Conservation (phyloP, 1,140 invertebrate genomes). For the Aphis craccivora region DNA sequence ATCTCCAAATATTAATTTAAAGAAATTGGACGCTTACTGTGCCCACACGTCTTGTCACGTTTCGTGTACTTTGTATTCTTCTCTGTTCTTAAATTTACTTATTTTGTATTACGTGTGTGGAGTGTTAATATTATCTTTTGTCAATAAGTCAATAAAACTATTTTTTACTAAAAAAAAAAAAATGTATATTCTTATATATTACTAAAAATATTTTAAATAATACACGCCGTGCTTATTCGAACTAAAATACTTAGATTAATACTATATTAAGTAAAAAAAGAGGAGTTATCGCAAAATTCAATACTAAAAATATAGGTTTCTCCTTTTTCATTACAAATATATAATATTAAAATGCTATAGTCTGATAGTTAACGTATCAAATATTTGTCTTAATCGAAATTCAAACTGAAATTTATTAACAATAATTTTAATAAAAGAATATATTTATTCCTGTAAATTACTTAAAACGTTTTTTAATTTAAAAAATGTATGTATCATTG, state of each 20-base stretch:
- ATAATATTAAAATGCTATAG: neutral
- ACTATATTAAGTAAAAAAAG: neutral
- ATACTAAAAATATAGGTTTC: neutral
- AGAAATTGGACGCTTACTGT: neutral
- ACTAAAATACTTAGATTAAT: neutral
- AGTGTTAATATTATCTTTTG: neutral
- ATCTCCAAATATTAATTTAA: neutral
- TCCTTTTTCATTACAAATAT: neutral
- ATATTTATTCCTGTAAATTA: neutral
- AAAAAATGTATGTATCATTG: neutral
- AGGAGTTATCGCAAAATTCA: neutral
- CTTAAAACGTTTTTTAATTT: neutral
- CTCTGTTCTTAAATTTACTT: constrained; percentile 13
- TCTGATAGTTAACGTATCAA: neutral
- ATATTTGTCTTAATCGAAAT: neutral
- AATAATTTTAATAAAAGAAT: neutral
- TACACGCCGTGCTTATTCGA: neutral
- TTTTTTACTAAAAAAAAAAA: neutral
- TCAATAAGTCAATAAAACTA: constrained; percentile 1
- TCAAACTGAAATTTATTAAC: neutral
- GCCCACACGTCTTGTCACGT: neutral
- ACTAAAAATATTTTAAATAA: neutral
- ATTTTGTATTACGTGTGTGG: constrained; percentile 1
- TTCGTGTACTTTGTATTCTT: neutral
- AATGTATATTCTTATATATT: neutral